phyloP scores from a whole-genome alignment of 92 coral and sea anemone species.

The Zoanthus solanderi region DNA sequence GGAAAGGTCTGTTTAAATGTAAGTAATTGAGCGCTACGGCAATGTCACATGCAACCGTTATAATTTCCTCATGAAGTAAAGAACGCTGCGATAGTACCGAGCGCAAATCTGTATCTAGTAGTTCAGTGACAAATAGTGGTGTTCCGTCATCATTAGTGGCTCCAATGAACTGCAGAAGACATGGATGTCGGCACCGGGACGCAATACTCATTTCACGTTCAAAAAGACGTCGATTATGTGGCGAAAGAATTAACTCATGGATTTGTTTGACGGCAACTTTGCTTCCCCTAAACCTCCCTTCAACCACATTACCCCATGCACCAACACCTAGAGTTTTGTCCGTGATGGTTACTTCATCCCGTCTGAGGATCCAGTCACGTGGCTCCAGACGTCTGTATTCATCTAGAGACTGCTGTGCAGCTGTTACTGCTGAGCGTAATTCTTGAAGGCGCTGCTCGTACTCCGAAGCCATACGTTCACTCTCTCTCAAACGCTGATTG shows the following conservation, averaged over 20 bases:
- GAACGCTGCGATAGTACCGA: conserved; percentile 84
- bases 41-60: conserved; percentile 77
- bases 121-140: conserved; percentile 89
- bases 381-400: conserved; percentile 94
- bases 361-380: conserved; percentile 94
- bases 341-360: conserved; percentile 85
- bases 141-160: conserved; percentile 95
- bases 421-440: conserved; percentile 67
- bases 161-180: conserved; percentile 92
- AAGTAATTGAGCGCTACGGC: conserved; percentile 91
- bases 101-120: conserved; percentile 90
- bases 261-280: conserved; percentile 92
- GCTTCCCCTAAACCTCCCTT: conserved; percentile 91
- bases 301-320: conserved; percentile 94
- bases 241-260: conserved; percentile 93
- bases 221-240: conserved; percentile 93
- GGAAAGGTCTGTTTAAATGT: conserved; percentile 91
- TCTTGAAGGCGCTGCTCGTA: conserved; percentile 68
- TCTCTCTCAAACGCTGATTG: conserved; percentile 56
- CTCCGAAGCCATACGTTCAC: conserved; percentile 54
- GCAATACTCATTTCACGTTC: conserved; percentile 99
- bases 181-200: conserved; percentile 93
- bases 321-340: conserved; percentile 87
- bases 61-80: conserved; percentile 86
- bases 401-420: conserved; percentile 79